Conservation (phyloP, 2,888 invertebrate genomes). For the Gymnoscelis rufifasciata region DNA sequence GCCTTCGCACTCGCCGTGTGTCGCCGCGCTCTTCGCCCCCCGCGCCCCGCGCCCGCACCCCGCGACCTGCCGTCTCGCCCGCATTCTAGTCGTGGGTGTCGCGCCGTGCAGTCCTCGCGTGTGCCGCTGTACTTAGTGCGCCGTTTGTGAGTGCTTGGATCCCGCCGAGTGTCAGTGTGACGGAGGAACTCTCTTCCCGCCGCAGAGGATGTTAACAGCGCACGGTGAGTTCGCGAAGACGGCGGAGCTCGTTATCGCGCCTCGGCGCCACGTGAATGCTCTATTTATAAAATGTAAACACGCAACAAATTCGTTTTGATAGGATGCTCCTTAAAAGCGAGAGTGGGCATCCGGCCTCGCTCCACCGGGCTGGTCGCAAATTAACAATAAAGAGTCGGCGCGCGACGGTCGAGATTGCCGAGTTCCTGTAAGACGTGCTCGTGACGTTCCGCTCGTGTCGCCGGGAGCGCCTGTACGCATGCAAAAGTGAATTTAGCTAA, state of each 20-base stretch:
- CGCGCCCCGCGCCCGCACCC: constrained; percentile 67
- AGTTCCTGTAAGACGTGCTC: constrained; percentile 69
- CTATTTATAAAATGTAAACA: constrained; percentile 78
- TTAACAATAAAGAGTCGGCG: constrained; percentile 65
- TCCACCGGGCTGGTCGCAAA: constrained; percentile 53
- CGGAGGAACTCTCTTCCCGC: constrained; percentile 63
- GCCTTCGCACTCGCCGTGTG: constrained; percentile 74
- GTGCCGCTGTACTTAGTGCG: constrained; percentile 74
- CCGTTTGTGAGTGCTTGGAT: constrained; percentile 76
- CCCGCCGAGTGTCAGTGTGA: constrained; percentile 76
- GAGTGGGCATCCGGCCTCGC: constrained; percentile 55
- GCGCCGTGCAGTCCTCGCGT: constrained; percentile 77
- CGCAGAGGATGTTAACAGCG: constrained; percentile 78
- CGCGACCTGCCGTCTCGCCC: constrained; percentile 63
- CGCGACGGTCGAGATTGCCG: constrained; percentile 65
- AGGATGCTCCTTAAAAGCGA: constrained; percentile 56
- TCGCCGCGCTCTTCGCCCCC: constrained; percentile 59
- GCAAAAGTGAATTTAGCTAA: constrained; percentile 39
- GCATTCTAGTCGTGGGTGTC: constrained; percentile 79
- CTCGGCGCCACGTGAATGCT: constrained; percentile 73
- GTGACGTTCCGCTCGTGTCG: constrained; percentile 42
- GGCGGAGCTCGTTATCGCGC: constrained; percentile 58
- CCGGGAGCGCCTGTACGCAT: constrained; percentile 35
- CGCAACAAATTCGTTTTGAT: constrained; percentile 67
- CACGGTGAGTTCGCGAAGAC: constrained; percentile 68